phyloP scores from a whole-genome alignment of 2,113 vertebrate genomes.

The Antechinus flavipes region DNA sequence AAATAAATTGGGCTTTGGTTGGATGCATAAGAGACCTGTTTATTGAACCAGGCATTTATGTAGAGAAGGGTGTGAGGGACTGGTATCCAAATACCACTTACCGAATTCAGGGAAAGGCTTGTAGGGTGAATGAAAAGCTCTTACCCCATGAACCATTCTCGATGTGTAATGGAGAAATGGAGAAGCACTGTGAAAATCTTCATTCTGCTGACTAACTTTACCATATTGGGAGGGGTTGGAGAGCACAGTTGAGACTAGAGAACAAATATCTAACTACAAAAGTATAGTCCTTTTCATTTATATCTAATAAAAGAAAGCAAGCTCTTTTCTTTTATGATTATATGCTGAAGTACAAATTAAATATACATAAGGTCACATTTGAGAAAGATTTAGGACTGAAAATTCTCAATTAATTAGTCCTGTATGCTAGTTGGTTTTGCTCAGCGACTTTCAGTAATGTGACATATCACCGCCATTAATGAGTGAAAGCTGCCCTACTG shows the following conservation, averaged over 20 bases:
- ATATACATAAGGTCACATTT: neutral
- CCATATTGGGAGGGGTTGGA: neutral
- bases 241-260: slow-evolving; percentile 40
- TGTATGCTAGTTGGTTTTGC: slow-evolving; percentile 38
- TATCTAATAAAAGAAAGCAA: slow-evolving; percentile 58
- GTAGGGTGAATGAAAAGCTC: slow-evolving; percentile 32
- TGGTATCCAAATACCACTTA: slow-evolving; percentile 51
- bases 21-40: slow-evolving; percentile 46
- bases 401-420: neutral
- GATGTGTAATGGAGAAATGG: neutral
- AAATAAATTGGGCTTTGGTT: slow-evolving; percentile 49
- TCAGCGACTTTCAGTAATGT: neutral
- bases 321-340: neutral
- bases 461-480: slow-evolving; percentile 43
- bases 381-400: rapidly evolving
- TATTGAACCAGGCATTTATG: slow-evolving; percentile 62
- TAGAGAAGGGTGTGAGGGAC: slow-evolving; percentile 50
- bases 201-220: slow-evolving; percentile 54
- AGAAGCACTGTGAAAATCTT: slow-evolving; percentile 30
- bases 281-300: slow-evolving; percentile 27
- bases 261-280: slow-evolving; percentile 45
- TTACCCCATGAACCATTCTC: slow-evolving; percentile 27
- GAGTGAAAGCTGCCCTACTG: slow-evolving; percentile 51
- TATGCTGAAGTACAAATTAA: neutral
- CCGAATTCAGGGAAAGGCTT: slow-evolving; percentile 48